Conservation (phyloP, 2,113 vertebrate genomes). For the Tichodroma muraria region DNA sequence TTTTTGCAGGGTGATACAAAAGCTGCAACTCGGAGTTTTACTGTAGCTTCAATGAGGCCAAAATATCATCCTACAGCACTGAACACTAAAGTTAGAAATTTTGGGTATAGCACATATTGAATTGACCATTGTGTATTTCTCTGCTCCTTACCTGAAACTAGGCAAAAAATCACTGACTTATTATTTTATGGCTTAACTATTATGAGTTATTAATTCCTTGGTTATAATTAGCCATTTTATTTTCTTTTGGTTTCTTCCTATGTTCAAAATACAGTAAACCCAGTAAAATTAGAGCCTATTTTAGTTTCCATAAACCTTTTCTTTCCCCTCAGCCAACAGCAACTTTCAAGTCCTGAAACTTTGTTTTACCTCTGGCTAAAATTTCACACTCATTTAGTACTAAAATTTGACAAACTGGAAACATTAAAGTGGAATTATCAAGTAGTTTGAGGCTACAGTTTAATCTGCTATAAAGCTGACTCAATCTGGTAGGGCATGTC, state of each 20-base stretch:
- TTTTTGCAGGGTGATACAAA: background rate
- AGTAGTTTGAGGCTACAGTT: constrained; percentile 3
- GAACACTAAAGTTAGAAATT: background rate
- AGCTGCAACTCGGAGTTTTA: background rate
- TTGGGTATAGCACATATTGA: background rate
- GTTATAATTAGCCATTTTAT: background rate
- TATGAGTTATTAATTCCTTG: background rate
- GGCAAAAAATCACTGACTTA: background rate
- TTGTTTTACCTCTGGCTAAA: background rate
- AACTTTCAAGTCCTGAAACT: background rate
- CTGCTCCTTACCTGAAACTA: background rate
- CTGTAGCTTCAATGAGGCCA: background rate
- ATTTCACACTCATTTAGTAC: constrained; percentile 25
- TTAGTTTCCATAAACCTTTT: background rate
- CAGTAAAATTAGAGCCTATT: background rate
- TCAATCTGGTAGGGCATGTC: background rate
- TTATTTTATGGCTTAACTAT: background rate
- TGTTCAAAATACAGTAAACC: background rate
- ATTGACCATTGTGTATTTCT: background rate
- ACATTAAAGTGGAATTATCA: background rate
- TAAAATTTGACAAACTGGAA: background rate
- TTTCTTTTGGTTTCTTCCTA: background rate
- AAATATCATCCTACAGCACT: background rate
- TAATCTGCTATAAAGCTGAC: background rate
- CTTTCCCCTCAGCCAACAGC: background rate